A percentile compares a stretch with the other conserved stretches of the same genome.
Evolutionary conservation across 1,140 invertebrate genomes (phyloP).

Genomic region (Aphidius gifuensis): DNA sequence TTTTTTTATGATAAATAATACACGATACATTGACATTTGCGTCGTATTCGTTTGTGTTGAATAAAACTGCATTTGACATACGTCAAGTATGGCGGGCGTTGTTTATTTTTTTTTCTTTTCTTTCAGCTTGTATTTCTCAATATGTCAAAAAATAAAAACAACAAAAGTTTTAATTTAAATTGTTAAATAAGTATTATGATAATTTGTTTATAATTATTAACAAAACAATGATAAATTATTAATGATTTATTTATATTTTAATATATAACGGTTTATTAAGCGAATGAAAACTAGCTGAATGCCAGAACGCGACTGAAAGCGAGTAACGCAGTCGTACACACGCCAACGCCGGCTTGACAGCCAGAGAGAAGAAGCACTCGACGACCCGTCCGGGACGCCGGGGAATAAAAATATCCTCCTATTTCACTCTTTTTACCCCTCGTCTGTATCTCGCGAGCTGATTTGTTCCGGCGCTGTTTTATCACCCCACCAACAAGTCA

Average conservation of each 20-base stretch:
- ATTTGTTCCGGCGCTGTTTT: background rate
- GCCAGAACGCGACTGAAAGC: conserved; percentile 30
- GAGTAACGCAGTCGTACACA: conserved; percentile 22
- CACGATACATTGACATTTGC: conserved; percentile 21
- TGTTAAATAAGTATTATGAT: too few relatives aligned
- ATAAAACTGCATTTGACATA: conserved; percentile 27
- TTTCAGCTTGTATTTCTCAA: background rate
- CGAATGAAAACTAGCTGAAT: conserved; percentile 6
- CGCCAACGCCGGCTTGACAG: conserved; percentile 37
- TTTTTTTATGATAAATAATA: background rate
- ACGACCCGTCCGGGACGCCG: conserved; percentile 17
- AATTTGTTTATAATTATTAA: too few relatives aligned
- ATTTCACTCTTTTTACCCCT: background rate
- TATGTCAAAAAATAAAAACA: background rate
- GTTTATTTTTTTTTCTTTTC: background rate
- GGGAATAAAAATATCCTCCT: background rate
- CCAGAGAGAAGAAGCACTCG: background rate
- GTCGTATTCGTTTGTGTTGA: conserved; percentile 17
- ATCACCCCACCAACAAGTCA: conserved; percentile 14
- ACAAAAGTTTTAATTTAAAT: background rate
- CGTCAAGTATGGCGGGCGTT: background rate
- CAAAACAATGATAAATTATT: too few relatives aligned
- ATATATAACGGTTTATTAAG: too few relatives aligned
- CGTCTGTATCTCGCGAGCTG: background rate
- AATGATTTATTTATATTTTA: too few relatives aligned